Evolutionary conservation across 2,113 vertebrate genomes (phyloP).

Genomic region (Halichoerus grypus): DNA sequence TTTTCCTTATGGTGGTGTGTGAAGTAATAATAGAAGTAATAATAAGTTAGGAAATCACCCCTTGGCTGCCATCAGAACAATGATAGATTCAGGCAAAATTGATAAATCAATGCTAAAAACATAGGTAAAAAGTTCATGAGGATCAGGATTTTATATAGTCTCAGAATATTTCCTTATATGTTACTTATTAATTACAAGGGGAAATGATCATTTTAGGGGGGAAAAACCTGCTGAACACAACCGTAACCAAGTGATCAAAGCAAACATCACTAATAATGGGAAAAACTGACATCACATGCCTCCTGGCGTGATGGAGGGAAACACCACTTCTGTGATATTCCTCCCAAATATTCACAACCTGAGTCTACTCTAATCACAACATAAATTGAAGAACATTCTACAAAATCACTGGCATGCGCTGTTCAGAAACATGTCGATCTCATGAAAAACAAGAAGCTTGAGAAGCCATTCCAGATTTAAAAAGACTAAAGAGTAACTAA

Average conservation of each 20-base stretch:
- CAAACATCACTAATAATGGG: neutral
- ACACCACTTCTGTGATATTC: neutral
- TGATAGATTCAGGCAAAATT: neutral
- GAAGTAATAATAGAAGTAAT: neutral
- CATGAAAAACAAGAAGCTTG: neutral
- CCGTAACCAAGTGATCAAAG: neutral
- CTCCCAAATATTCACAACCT: neutral
- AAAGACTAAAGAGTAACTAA: neutral
- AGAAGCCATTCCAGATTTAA: neutral
- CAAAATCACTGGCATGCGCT: neutral
- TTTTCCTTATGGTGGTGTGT: neutral
- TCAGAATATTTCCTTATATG: neutral
- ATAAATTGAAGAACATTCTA: neutral
- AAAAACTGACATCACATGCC: neutral
- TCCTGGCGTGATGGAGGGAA: neutral
- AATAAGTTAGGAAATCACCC: neutral
- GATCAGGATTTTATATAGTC: neutral
- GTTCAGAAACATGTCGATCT: neutral
- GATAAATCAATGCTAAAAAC: neutral
- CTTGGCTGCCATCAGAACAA: neutral
- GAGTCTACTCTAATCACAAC: neutral
- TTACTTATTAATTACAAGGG: neutral
- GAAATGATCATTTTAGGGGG: neutral
- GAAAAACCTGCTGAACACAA: neutral
- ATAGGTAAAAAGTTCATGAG: neutral